phyloP scores from a whole-genome alignment of 2,113 vertebrate genomes.

The Typhlomys cinereus region DNA sequence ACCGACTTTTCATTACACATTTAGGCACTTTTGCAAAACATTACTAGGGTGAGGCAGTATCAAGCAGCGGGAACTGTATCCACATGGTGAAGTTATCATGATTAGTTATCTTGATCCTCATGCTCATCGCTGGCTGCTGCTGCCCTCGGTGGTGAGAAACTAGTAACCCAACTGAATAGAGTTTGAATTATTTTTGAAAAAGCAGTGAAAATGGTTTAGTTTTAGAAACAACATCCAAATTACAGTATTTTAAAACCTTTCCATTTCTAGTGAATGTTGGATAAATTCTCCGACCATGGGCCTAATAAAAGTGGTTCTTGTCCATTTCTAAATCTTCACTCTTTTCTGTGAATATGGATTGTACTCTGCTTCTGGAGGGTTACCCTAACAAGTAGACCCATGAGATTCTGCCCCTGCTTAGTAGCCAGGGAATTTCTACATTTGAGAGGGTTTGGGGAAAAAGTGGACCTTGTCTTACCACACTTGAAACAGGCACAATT shows the following conservation, averaged over 20 bases:
- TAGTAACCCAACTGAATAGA: not conserved
- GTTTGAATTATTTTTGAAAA: not conserved
- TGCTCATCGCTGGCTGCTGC: not conserved
- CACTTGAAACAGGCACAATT: not conserved
- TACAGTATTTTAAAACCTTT: not conserved
- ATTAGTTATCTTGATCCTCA: not conserved
- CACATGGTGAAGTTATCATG: not conserved
- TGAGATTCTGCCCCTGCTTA: not conserved
- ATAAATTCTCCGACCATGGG: not conserved
- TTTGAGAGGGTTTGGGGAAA: not conserved
- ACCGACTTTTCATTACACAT: not conserved
- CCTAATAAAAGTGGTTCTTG: not conserved
- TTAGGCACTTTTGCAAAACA: not conserved
- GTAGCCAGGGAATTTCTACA: not conserved
- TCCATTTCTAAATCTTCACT: not conserved
- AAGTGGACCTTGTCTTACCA: not conserved
- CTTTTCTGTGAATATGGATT: not conserved
- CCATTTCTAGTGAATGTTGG: not conserved
- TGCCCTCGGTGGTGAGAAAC: not conserved
- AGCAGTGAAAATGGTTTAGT: not conserved
- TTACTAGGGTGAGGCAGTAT: not conserved
- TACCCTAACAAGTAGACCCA: not conserved
- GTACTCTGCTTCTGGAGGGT: not conserved
- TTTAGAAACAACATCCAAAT: conserved; percentile 27
- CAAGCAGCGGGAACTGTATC: not conserved